Evolutionary conservation across 92 coral and sea anemone species (phyloP), one percentile per base, ranked within the genome.

Genomic region (Porites lobata): DNA sequence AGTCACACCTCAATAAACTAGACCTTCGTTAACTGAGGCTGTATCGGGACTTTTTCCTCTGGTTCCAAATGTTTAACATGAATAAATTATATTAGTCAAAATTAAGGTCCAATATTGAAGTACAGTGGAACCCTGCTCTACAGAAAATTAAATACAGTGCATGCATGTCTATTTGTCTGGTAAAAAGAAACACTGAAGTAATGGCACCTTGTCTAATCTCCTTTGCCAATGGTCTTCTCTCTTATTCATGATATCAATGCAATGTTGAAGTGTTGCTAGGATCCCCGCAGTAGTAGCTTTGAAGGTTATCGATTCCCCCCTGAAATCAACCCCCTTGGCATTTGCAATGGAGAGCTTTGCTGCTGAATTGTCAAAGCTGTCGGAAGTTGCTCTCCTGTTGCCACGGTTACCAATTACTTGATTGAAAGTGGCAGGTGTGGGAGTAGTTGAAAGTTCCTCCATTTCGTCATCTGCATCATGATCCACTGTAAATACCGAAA

Each of bases 391-490:
- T 66, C 78, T 83, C 58, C 85, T 86, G 67, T 71, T 88, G 14
- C 78, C 88, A 74, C 85, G 88, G 73, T 87, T 66, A 53, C 88
- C 82, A n/a, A 84, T 69, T 68, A 83, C 80, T 65, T 96, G 95
- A 71, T 93, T 90, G 86, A 96, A 76, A 10, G 98, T 86, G 43
- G 96, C 93, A 1, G 99, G 98, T 1, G 98, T 98, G 8, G 99
- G 99, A 8, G 99, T 98, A 9, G 96, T 94, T 1, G 99, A 98
- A 8, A 98, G 93, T 77, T 96, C 99, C 76, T 98, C 99, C 99
- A 98, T 98, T 82, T 98, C 99, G 87, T 98, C 99, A 83, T 98
- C 99, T 2, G 99, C 98, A 87, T 98, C 99, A 87, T 92, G 98
- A 65, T 98, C 96, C 90, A 95, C 98, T 95, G 69, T 17, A 78